phyloP scores from a whole-genome alignment of 2,797 vertebrate species.

The Mallotus villosus region DNA sequence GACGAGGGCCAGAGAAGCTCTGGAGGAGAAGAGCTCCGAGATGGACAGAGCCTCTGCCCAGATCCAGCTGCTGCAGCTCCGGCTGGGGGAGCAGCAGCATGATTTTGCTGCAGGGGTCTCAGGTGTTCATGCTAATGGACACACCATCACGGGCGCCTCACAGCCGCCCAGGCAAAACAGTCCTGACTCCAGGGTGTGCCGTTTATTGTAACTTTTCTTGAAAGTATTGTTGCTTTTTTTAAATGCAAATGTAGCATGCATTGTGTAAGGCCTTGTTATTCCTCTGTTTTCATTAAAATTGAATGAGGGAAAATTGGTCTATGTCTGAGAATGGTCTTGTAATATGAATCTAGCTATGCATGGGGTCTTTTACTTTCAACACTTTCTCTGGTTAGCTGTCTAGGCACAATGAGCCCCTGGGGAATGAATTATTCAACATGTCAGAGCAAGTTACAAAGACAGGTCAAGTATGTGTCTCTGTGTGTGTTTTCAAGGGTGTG shows the following conservation, averaged over 20 bases:
- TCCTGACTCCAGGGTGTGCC: constrained; percentile 48
- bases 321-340: constrained; percentile 1
- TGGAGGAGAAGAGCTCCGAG: constrained; percentile 35
- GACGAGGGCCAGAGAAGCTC: constrained; percentile 34
- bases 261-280: background rate
- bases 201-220: constrained; percentile 40
- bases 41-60: constrained; percentile 30
- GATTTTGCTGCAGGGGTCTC: background rate
- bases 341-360: background rate
- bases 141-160: constrained; percentile 4
- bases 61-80: constrained; percentile 34
- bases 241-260: background rate
- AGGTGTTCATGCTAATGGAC: constrained; percentile 26
- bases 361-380: constrained; percentile 35
- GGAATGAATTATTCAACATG: constrained; percentile 43
- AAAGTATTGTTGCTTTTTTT: background rate
- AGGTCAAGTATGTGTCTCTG: constrained; percentile 13
- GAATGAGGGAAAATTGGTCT: constrained; percentile 38
- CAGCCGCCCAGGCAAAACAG: background rate
- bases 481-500: background rate
- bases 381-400: constrained; percentile 33
- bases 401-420: constrained; percentile 18
- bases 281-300: constrained; percentile 46
- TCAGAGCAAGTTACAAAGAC: constrained; percentile 27
- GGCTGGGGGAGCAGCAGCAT: constrained; percentile 24